phyloP scores from a whole-genome alignment of 2,113 vertebrate species.

The Xenopus borealis region DNA sequence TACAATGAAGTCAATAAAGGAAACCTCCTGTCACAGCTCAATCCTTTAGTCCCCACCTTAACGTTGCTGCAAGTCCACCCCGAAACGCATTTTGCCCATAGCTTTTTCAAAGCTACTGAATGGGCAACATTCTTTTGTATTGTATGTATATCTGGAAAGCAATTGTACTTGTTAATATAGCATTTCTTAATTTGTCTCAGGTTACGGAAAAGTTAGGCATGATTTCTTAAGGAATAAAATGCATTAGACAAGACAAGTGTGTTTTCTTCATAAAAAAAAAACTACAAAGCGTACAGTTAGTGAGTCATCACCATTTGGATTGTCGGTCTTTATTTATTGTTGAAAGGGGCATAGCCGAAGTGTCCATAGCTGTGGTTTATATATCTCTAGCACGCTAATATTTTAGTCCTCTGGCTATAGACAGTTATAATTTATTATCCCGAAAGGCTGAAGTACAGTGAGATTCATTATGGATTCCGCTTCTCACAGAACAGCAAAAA shows the following conservation, averaged over 20 bases:
- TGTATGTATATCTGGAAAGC: neutral
- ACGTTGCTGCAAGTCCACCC: too few relatives aligned
- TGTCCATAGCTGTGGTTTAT: neutral
- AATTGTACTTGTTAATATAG: neutral
- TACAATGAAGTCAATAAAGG: too few relatives aligned
- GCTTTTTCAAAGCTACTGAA: too few relatives aligned
- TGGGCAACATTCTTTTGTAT: too few relatives aligned
- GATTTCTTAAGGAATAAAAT: too few relatives aligned
- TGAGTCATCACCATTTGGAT: neutral
- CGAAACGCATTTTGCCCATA: too few relatives aligned
- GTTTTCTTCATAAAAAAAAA: too few relatives aligned
- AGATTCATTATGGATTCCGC: slow-evolving; percentile 20
- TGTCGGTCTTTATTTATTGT: neutral
- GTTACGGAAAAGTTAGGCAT: neutral
- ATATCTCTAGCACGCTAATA: neutral
- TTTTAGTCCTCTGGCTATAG: neutral
- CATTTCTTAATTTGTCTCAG: neutral
- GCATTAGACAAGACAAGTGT: too few relatives aligned
- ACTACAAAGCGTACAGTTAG: neutral
- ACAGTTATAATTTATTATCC: slow-evolving; percentile 3
- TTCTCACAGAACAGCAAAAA: slow-evolving; percentile 9
- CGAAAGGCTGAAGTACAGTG: slow-evolving; percentile 2
- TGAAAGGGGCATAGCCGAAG: neutral
- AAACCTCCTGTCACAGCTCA: too few relatives aligned
- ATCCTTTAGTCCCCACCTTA: too few relatives aligned